Percentiles rank a stretch among this genome's conserved stretches.
Conservation (phyloP, 2,888 invertebrate species). For the Polyommatus iphigenia region DNA sequence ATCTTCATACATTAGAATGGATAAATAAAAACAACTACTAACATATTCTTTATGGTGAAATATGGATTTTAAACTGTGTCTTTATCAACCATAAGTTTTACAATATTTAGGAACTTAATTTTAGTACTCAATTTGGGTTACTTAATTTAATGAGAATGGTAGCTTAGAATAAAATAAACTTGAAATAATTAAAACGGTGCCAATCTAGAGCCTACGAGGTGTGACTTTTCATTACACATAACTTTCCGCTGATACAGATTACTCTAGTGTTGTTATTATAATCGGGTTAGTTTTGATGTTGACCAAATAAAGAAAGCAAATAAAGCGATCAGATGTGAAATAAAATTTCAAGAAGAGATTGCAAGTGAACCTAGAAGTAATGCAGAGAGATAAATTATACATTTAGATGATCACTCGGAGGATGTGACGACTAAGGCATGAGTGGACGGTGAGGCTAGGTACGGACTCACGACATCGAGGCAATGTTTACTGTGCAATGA, state of each 20-base stretch:
- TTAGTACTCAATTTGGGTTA: not conserved
- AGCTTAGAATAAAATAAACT: slow-evolving; percentile 28
- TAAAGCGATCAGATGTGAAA: slow-evolving; percentile 62
- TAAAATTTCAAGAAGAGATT: slow-evolving; percentile 62
- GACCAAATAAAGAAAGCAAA: slow-evolving; percentile 57
- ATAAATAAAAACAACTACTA: slow-evolving; percentile 37
- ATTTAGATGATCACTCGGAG: slow-evolving; percentile 64
- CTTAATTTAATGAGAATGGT: slow-evolving; percentile 31
- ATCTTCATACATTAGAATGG: slow-evolving; percentile 46
- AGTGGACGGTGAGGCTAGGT: slow-evolving; percentile 66
- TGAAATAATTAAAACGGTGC: slow-evolving; percentile 55
- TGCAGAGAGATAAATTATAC: slow-evolving; percentile 55
- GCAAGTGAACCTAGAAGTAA: slow-evolving; percentile 60
- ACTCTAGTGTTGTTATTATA: slow-evolving; percentile 53
- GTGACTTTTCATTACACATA: slow-evolving; percentile 49
- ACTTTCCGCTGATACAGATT: slow-evolving; percentile 41
- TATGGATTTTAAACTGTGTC: not conserved
- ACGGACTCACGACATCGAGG: slow-evolving; percentile 71
- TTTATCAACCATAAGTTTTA: not conserved
- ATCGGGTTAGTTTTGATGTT: slow-evolving; percentile 62
- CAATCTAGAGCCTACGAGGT: slow-evolving; percentile 61
- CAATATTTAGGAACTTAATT: not conserved
- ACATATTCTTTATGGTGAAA: slow-evolving; percentile 5
- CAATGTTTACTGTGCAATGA: slow-evolving; percentile 64
- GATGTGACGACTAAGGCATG: slow-evolving; percentile 76